Conservation (phyloP, 2,888 invertebrate species). For the Alloplasta piceator region DNA sequence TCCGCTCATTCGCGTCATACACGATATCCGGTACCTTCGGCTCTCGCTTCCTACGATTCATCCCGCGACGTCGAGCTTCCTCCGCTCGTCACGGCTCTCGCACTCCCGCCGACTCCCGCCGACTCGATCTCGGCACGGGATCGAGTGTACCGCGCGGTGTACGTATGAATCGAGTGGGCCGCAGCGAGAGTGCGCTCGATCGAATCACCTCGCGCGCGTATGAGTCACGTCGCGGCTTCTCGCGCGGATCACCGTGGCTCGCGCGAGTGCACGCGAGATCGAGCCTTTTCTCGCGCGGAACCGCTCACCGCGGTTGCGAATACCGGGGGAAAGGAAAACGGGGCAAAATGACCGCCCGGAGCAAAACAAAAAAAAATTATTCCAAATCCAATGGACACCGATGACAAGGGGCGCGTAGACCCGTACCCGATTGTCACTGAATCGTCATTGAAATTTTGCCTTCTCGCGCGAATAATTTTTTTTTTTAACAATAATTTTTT, state of each 20-base stretch:
- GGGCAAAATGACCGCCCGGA: no score
- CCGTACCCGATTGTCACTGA: no score
- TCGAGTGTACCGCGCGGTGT: no score
- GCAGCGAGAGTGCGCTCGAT: conserved; percentile 69
- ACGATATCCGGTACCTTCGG: background rate
- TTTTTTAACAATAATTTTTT: no score
- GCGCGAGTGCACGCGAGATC: conserved; percentile 58
- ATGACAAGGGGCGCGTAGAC: no score
- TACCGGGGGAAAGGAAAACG: no score
- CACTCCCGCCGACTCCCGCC: conserved; percentile 48
- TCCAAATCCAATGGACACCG: no score
- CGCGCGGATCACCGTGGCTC: conserved; percentile 55
- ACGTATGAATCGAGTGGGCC: conserved; percentile 78
- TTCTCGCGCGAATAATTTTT: no score
- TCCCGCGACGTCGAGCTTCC: conserved; percentile 27
- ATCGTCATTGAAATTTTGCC: no score
- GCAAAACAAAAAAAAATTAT: no score
- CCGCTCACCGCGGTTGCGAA: no score
- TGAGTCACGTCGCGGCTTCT: conserved; percentile 74
- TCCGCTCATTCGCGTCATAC: background rate
- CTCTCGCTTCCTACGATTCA: conserved; percentile 56
- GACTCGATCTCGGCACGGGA: conserved; percentile 33
- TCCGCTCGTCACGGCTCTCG: conserved; percentile 22
- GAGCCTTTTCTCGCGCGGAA: conserved; percentile 57
- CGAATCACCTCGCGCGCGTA: conserved; percentile 59